These are phyloP conservation scores for Adineta ricciae DNA, from an alignment of 2,888 invertebrate species.

Conservation along the genomic window DNA sequence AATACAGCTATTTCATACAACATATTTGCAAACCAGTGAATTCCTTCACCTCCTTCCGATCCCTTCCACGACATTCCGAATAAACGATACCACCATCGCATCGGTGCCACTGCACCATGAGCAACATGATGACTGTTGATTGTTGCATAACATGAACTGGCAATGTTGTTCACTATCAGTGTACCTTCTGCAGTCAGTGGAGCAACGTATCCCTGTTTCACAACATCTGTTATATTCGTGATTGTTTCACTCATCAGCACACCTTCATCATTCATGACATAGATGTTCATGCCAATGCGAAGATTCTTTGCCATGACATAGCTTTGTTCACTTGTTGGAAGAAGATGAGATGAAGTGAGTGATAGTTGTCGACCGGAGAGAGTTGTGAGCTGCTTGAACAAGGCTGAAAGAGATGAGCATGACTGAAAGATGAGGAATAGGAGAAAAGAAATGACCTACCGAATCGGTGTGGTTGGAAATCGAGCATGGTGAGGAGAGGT, in stretches of 20 bases:
- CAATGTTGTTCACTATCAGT: slow-evolving; percentile 25
- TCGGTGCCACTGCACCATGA: slow-evolving; percentile 27
- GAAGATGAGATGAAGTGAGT: not conserved
- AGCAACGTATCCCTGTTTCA: slow-evolving; percentile 26
- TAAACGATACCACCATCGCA: slow-evolving; percentile 31
- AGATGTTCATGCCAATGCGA: not conserved
- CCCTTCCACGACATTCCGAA: not conserved
- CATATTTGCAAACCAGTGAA: slow-evolving; percentile 30
- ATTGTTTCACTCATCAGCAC: not conserved
- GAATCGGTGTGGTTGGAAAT: not conserved
- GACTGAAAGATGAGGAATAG: too few relatives aligned
- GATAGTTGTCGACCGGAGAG: not conserved
- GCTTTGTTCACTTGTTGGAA: not conserved
- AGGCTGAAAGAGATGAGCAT: not conserved
- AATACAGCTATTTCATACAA: not conserved
- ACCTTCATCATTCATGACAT: not conserved
- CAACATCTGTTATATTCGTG: not conserved
- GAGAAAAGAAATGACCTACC: not conserved
- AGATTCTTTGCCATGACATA: not conserved
- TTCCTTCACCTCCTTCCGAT: not conserved
- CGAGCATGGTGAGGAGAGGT: not conserved
- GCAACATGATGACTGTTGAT: slow-evolving; percentile 29
- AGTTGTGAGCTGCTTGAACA: not conserved
- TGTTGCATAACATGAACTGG: slow-evolving; percentile 27
- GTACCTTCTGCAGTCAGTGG: slow-evolving; percentile 28